These are phyloP conservation scores for Oplegnathus fasciatus DNA, from an alignment of 2,113 vertebrate genomes.

Conservation along the genomic window DNA sequence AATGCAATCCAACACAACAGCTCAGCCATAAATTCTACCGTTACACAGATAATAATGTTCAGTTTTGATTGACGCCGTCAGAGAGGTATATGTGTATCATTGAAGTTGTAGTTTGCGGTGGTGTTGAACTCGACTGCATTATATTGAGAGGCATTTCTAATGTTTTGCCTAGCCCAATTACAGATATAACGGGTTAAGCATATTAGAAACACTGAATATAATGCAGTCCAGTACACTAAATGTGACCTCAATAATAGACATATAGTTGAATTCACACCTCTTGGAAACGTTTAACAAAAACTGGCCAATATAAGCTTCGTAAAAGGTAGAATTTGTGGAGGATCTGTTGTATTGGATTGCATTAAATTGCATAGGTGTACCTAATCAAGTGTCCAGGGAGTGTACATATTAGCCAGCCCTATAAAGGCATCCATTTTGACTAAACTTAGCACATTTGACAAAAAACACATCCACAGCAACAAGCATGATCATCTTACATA, in stretches of 20 bases:
- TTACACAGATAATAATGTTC: neutral
- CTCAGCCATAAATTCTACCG: neutral
- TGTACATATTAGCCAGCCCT: neutral
- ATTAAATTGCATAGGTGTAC: neutral
- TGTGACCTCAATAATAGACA: neutral
- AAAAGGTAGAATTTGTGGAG: neutral
- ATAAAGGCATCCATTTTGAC: neutral
- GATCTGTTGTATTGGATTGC: neutral
- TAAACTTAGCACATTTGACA: neutral
- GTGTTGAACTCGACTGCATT: neutral
- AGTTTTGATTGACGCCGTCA: neutral
- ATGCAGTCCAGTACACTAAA: neutral
- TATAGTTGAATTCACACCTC: neutral
- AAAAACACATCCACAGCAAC: neutral
- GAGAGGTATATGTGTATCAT: neutral
- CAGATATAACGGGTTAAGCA: neutral
- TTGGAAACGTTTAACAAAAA: neutral
- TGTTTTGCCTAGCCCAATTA: neutral
- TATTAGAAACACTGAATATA: neutral
- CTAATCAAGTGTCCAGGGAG: neutral
- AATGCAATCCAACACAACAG: neutral
- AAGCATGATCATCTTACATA: neutral
- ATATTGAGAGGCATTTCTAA: neutral
- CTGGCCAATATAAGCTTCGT: neutral
- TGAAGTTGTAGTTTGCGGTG: too few species aligned